Evolutionary conservation across 2,888 invertebrate genomes (phyloP).

Genomic region (Opisthograptis luteolata): DNA sequence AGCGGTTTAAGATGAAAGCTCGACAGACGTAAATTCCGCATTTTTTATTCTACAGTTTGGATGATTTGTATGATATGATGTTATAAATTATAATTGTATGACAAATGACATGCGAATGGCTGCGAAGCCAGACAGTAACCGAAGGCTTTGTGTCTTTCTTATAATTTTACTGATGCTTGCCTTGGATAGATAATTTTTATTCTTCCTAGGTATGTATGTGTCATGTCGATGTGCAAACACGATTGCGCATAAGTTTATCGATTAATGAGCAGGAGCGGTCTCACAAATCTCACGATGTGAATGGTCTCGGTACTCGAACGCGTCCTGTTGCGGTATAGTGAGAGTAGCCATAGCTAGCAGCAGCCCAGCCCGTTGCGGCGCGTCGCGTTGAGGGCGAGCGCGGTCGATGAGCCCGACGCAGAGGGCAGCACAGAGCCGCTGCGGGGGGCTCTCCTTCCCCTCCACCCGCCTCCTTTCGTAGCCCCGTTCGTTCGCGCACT

Average conservation of each 20-base stretch:
- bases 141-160: too few relatives aligned
- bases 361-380: conserved; percentile 32
- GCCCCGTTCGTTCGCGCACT: conserved; percentile 73
- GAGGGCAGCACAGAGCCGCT: conserved; percentile 75
- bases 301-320: conserved; percentile 49
- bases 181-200: too few relatives aligned
- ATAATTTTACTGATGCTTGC: too few relatives aligned
- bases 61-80: too few relatives aligned
- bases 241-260: not conserved
- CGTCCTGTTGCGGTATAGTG: conserved; percentile 68
- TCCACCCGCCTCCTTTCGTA: conserved; percentile 57
- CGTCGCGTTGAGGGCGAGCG: conserved; percentile 72
- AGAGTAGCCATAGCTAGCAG: conserved; percentile 52
- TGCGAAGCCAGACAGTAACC: too few relatives aligned
- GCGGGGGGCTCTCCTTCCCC: conserved; percentile 59
- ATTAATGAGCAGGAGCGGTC: not conserved
- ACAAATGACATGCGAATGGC: too few relatives aligned
- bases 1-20: too few relatives aligned
- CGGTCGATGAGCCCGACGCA: conserved; percentile 82
- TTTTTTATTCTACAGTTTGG: too few relatives aligned
- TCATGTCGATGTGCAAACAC: too few relatives aligned
- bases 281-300: conserved; percentile 38
- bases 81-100: too few relatives aligned
- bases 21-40: too few relatives aligned
- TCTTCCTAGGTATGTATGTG: too few relatives aligned